Evolutionary conservation across 2,113 vertebrate genomes (phyloP).

Genomic region (Corythoichthys haematopterus): DNA sequence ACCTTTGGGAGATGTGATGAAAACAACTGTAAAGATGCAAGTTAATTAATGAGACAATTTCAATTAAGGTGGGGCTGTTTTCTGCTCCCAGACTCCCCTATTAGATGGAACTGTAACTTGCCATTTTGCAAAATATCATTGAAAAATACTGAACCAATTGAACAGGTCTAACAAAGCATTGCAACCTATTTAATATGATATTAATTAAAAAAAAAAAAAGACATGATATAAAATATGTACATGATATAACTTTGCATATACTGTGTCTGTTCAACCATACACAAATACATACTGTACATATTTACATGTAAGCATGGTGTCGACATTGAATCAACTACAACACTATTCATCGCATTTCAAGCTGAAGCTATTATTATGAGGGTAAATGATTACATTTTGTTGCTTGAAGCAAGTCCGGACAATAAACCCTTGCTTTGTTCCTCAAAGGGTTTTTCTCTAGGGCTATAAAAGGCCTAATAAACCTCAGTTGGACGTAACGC

Average conservation of each 20-base stretch:
- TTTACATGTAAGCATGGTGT: neutral
- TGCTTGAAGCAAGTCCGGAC: neutral
- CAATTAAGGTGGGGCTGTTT: neutral
- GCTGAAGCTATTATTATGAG: constrained; percentile 12
- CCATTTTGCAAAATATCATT: neutral
- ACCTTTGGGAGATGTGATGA: constrained; percentile 17
- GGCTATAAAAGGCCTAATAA: constrained; percentile 49
- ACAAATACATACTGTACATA: no score
- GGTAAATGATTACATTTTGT: neutral
- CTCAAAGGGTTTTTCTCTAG: constrained; percentile 33
- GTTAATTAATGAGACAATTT: constrained; percentile 15
- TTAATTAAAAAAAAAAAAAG: no score
- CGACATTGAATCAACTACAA: neutral
- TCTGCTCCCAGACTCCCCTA: neutral
- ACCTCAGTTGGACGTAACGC: constrained; percentile 44
- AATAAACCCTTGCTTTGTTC: constrained; percentile 30
- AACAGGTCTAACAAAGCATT: neutral
- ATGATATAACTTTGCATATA: no score
- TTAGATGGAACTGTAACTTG: neutral
- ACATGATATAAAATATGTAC: no score
- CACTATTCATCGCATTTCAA: neutral
- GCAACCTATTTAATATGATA: neutral
- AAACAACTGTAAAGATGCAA: constrained; percentile 11
- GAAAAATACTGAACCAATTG: neutral
- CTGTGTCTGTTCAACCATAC: no score